These are phyloP conservation scores for Megastigmus dorsalis DNA, from an alignment of 2,888 invertebrate genomes.

Conservation along the genomic window DNA sequence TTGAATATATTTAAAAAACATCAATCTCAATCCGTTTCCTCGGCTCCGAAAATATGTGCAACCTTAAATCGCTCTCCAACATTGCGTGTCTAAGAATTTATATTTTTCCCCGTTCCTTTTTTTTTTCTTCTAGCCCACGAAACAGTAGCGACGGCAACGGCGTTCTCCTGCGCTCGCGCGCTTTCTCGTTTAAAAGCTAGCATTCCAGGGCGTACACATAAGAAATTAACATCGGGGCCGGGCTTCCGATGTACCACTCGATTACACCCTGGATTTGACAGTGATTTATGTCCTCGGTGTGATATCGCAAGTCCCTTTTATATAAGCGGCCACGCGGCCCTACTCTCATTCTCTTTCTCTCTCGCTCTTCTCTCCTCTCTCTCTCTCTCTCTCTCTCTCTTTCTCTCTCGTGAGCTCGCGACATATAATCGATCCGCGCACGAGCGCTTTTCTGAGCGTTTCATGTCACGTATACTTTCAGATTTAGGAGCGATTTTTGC, in stretches of 20 bases:
- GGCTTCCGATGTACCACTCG: conserved; percentile 61
- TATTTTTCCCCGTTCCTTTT: conserved; percentile 1
- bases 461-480: conserved; percentile 50
- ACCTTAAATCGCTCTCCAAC: background rate
- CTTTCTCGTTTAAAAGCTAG: conserved; percentile 31
- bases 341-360: too few relatives aligned
- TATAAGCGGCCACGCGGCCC: conserved; percentile 18
- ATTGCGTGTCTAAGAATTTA: conserved; percentile 18
- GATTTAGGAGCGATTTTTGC: conserved; percentile 51
- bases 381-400: too few relatives aligned
- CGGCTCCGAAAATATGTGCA: background rate
- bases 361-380: too few relatives aligned
- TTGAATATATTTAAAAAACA: conserved; percentile 40
- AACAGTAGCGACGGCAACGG: too few relatives aligned
- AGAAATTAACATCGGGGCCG: conserved; percentile 45
- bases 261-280: conserved; percentile 68
- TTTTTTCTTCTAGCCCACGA: background rate
- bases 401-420: background rate
- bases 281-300: conserved; percentile 68
- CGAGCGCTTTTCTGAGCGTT: conserved; percentile 41
- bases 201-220: conserved; percentile 40
- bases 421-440: conserved; percentile 49
- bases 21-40: conserved; percentile 50
- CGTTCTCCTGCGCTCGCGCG: too few relatives aligned
- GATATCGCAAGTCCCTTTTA: conserved; percentile 57